Evolutionary conservation across 1,140 invertebrate species (phyloP), one percentile per base, ranked within the genome.

Genomic region (Vanessa tameamea): DNA sequence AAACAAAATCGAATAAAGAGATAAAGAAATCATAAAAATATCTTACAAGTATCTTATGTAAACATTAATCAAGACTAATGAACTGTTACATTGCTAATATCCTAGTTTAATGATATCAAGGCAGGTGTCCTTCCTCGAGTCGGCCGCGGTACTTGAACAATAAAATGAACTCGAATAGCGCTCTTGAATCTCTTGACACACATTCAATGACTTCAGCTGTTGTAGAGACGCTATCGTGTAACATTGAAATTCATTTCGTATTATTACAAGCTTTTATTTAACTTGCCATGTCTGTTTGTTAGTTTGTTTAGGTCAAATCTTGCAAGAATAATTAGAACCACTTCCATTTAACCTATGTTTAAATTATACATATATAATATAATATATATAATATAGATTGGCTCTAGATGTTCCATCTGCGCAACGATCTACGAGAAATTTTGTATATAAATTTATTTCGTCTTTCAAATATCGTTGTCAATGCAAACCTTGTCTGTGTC

Each of bases 111-210:
- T 70, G 68, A 77, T 77, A 75, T 75, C 73, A 61, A 69, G 73
- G 77, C 78, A 72, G 84, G 69, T 76, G 84, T 85, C 86, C 86
- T 87, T 86, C 78, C 78, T 76, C 69, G 69, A 73, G 68, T 47
- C 72, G 72, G 69, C 72, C 72, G 66, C 71, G 65, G 72, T 77
- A 86, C 81, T 86, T 84, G 86, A 85, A 87, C 82, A 88, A 87
- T 88, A 90, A 90, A 89, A 90, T 76, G 72, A 86, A 78, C 79
- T 87, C 76, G 73, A 78, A 83, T 82, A 81, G 77, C 72, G 77
- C 81, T 84, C 82, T 84, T 83, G 82, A 83, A 79, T 78, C 78
- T 82, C 87, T 89, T 89, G 87, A 89, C 87, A 89, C 66, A 89
- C 86, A 82, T 87, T 79, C 73, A 64, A 66, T 67, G n/a, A 73